Evolutionary conservation across 2,113 vertebrate species (phyloP), one percentile per base, ranked within the genome.

Genomic region (Pogonocichla stellata): DNA sequence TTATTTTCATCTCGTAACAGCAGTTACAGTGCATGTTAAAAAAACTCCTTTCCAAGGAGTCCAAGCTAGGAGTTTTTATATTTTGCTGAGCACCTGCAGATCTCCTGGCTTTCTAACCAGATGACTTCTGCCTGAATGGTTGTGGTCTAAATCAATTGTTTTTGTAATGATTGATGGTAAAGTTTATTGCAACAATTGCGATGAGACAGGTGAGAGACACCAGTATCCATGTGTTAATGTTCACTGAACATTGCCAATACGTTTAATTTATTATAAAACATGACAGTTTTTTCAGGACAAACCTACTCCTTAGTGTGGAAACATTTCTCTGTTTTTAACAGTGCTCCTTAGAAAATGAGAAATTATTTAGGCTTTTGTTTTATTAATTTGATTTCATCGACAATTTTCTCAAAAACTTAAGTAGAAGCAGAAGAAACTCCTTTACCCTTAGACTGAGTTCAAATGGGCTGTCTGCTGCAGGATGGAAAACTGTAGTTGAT

Each of bases 171-270:
- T 14, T 82, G 43, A 18, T 34, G 19, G 23, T 64, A 19, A 93
- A 62, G 24, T 45, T 73, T 50, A 17, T 42, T 88, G 42, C n/a
- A 72, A 9, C 19, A 50, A 20, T 75, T 77, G 42, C 10, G 12
- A n/a, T 65, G 72, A 70, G 54, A 12, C 6, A 43, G 40, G 26
- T 69, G 24, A 89, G 47, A 62, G 7, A 40, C 20, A 61, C 19
- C 19, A 53, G 8, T 56, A 36, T 62, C n/a, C 19, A 24, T 40
- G 9, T 87, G 22, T 72, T 71, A 51, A 56, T 78, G 31, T 48
- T 94, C 38, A 31, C 14, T 72, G 17, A 67, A 56, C 8, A 43
- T 29, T 0, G 0, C 33, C 13, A 4, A n/a, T 78, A 26, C 11
- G 25, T 73, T 89, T 80, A 33, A 8, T 64, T 80, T 71, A 16